Conservation (phyloP, 2,888 invertebrate genomes). For the Endotricha flammealis region DNA sequence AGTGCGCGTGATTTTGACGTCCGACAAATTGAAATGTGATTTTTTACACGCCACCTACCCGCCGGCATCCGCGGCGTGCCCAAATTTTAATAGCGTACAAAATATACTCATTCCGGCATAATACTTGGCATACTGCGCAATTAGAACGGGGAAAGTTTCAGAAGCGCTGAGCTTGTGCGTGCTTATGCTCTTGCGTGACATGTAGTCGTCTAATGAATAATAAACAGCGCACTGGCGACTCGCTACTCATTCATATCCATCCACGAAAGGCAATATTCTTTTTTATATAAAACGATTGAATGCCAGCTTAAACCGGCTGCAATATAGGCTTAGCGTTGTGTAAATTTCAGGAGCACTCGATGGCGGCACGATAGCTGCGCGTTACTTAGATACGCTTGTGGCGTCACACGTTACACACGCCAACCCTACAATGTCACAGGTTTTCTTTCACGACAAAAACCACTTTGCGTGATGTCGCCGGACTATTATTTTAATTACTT, state of each 20-base stretch:
- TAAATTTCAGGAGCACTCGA: slow-evolving; percentile 35
- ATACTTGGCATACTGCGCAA: slow-evolving; percentile 31
- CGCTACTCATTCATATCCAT: slow-evolving; percentile 72
- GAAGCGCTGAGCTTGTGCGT: slow-evolving; percentile 65
- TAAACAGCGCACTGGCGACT: slow-evolving; percentile 68
- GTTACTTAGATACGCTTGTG: slow-evolving; percentile 34
- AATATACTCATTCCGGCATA: slow-evolving; percentile 18
- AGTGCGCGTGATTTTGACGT: slow-evolving; percentile 41
- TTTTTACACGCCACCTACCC: slow-evolving; percentile 24
- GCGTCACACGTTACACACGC: slow-evolving; percentile 22
- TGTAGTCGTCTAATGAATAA: slow-evolving; percentile 73
- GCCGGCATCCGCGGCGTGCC: slow-evolving; percentile 13
- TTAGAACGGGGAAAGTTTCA: slow-evolving; percentile 52
- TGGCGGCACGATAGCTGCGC: slow-evolving; percentile 21
- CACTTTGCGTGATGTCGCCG: slow-evolving; percentile 61
- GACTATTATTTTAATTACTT: slow-evolving; percentile 74
- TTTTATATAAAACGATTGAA: slow-evolving; percentile 61
- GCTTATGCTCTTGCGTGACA: slow-evolving; percentile 68
- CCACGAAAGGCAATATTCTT: slow-evolving; percentile 64
- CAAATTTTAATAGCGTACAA: slow-evolving; percentile 16
- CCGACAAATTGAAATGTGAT: slow-evolving; percentile 36
- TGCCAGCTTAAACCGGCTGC: slow-evolving; percentile 45
- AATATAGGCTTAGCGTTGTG: slow-evolving; percentile 43
- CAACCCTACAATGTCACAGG: slow-evolving; percentile 34
- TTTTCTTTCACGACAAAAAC: slow-evolving; percentile 44